Evolutionary conservation across 2,888 invertebrate genomes (phyloP), one percentile per base, ranked within the genome.

Genomic region (Hirudinaria manillensis): DNA sequence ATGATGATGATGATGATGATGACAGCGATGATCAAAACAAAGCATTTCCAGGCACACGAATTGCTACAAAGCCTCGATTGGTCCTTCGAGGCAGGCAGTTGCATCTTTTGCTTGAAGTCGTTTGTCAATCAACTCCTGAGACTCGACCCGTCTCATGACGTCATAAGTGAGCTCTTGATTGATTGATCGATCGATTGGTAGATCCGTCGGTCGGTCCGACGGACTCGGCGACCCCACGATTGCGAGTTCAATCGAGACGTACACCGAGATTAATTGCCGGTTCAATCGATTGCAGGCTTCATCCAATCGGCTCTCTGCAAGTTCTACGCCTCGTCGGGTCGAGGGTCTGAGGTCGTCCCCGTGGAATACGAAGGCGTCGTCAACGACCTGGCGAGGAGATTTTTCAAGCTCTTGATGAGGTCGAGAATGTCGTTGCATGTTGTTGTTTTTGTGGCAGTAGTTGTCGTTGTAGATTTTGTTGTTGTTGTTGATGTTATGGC

Each of bases 1-100:
- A 6, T 56, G 61, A 24, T 56, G 61, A 24, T 56, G 61, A 24
- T 56, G 61, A 56, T 56, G 61, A 56, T 61, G 61, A 27, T 61
- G 61, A 24, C 10, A n/a, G 24, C 10, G n/a, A 27, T 56, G 61
- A 24, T 56, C 24, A 56, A 6, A 45, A 45, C 13, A 16, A n/a
- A n/a, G 10, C 45, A 3, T 7, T 29, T 4, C 24, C 61, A 61
- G 61, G 61, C 61, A 19, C 61, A 27, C 27, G 61, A 61, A 21
- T n/a, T 61, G 6, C 24, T 61, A 10, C 61, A 61, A 24, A 27
- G 27, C 27, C 61, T 61, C 6, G 61, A 61, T 21, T 61, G 61
- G 61, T 61, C 61, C n/a, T 61, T 7, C 61, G 61, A 61, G 29
- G 27, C 61, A 6, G 24, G 27, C 24, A 27, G 27, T 27, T 27